Base-by-base conservation (phyloP, 2,888 invertebrate genomes). In the Trissoscelio sp. region DNA sequence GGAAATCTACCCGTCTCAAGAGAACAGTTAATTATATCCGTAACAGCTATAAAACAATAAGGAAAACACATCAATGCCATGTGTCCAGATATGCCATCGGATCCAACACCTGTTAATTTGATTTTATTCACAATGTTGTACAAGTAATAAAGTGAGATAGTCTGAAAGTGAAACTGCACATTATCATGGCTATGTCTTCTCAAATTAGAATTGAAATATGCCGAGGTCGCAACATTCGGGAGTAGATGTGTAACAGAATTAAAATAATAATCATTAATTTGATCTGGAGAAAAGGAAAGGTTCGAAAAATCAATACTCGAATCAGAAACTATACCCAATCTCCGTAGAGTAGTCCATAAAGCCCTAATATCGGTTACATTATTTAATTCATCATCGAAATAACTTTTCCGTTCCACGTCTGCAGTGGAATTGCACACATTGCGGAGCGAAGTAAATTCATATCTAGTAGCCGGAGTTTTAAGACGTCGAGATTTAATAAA, bases 1-100 rank as follows among this genome's bases (percentile, higher is more conserved):
- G 58, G 58, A 22, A 58, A 58, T 34, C 0, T n/a, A 5, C 39
- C 37, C 0, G 20, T 18, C 0, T n/a, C 0, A 0, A 58, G 2
- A 18, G 58, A 58, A 2, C 7, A 20, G 11, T 58, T 58, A 22
- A 58, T 39, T 5, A 55, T 28, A 6, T 55, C 53, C 3, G 53
- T 55, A n/a, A 55, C 0, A 14, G 9, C 31, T 3, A 39, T 12
- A 20, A 22, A 58, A 22, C 58, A 58, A 22, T 39, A 58, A 1
- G 58, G 58, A 34, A 55, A 3, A 42, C 39, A 58, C 22, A 22
- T 37, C 12, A 39, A 11, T 22, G 31, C n/a, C 58, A 58, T 58
- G 2, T 12, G 11, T 6, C 58, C 58, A 1, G 58, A 58, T 3
- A 58, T 22, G 3, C 39, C 22, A 39, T 58, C 58, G n/a, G 3